Evolutionary conservation across 2,797 vertebrate genomes (phyloP), one percentile per base, ranked within the genome.

Genomic region (Aldrovandia affinis): DNA sequence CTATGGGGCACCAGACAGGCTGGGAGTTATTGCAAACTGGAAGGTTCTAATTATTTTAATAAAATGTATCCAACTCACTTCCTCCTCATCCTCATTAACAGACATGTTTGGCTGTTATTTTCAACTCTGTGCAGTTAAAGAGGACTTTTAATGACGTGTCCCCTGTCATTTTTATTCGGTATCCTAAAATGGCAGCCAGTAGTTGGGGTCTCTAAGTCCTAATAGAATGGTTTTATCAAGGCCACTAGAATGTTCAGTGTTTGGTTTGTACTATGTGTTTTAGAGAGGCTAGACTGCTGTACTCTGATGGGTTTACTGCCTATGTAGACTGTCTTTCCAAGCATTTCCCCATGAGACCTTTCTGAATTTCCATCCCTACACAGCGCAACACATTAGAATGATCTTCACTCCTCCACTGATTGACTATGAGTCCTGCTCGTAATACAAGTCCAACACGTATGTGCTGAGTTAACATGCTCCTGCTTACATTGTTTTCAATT

Each of bases 11-110:
- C 63, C 63, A 68, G 63, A 68, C 36, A 10, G 63, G 14, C 28
- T 68, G 63, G 63, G 63, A 68, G 63, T 68, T 68, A 68, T 33
- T 68, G 63, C 30, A 30, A 68, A 33, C 18, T 33, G 63, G 63
- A 73, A 73, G 68, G 68, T 73, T 73, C 68, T 42, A 73, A 73
- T 73, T 73, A 73, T 73, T 73, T 73, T 73, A 33, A 73, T 42
- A 14, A 33, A 73, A 42, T 73, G 15, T 20, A 42, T 73, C 20
- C 12, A 30, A 8, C 68, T 42, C 68, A 22, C 68, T 73, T 42
- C 68, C 68, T 73, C 30, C 30, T 68, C 63, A 2, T 68, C 15
- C 30, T 30, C 63, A 68, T 68, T 68, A 33, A 10, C 28, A 12
- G n/a, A 63, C 28, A n/a, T 36, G 39, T 42, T 9, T 73, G 68